Conservation (phyloP, 2,797 vertebrate species). For the Numenius phaeopus region DNA sequence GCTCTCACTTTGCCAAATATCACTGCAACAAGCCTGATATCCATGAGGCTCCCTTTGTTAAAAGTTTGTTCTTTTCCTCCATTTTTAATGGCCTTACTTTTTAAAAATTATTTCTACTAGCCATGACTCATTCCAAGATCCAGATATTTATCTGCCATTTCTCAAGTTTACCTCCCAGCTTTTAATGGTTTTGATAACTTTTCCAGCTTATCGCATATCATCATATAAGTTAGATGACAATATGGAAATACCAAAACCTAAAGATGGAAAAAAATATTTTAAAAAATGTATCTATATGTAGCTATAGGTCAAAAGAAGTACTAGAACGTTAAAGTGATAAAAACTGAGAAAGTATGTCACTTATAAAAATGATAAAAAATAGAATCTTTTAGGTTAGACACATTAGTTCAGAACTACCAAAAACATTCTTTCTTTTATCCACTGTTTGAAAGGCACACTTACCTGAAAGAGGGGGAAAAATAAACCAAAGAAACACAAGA, state of each 20-base stretch:
- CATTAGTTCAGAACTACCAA: neutral
- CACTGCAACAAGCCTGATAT: neutral
- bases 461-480: neutral
- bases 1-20: neutral
- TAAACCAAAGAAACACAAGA: neutral
- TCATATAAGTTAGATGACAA: neutral
- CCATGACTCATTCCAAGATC: neutral
- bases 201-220: neutral
- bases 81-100: neutral
- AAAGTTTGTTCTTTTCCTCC: neutral
- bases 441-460: neutral
- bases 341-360: neutral
- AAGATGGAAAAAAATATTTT: neutral
- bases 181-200: neutral
- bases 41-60: neutral
- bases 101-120: neutral
- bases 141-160: neutral
- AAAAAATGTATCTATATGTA: neutral
- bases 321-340: neutral
- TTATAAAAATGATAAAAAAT: neutral
- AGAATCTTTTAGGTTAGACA: neutral
- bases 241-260: neutral
- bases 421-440: neutral
- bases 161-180: neutral
- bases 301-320: neutral